phyloP scores from a whole-genome alignment of 2,797 vertebrate species.

The Lagodon rhomboides region DNA sequence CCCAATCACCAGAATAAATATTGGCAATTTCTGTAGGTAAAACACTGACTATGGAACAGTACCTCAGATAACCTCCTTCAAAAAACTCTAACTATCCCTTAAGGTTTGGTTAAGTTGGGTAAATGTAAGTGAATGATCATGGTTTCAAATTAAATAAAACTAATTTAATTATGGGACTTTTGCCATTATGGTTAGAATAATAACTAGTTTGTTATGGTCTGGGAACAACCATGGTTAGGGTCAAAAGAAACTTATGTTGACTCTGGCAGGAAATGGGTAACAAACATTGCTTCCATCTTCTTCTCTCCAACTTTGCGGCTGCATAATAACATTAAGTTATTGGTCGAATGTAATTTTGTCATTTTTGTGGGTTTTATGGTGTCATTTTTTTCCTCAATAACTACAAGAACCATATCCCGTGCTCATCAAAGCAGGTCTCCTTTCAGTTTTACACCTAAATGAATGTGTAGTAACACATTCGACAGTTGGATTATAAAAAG shows the following conservation, averaged over 20 bases:
- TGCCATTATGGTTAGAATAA: background rate
- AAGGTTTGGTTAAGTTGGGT: background rate
- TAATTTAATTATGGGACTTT: background rate
- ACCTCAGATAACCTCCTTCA: too few species aligned
- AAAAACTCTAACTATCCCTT: background rate
- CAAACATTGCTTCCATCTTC: background rate
- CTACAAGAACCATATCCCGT: background rate
- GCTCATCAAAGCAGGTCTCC: background rate
- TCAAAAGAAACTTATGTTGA: background rate
- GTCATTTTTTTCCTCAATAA: background rate
- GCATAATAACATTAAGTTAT: background rate
- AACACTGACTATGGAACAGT: too few species aligned
- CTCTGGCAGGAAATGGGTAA: background rate
- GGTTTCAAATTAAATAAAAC: background rate
- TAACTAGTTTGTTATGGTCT: background rate
- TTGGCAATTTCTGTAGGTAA: too few species aligned
- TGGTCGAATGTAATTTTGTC: too few species aligned
- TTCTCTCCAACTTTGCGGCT: background rate
- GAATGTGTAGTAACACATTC: too few species aligned
- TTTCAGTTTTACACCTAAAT: background rate
- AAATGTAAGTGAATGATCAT: background rate
- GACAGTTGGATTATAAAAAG: background rate
- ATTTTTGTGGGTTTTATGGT: too few species aligned
- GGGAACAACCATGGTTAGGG: background rate
- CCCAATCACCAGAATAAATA: too few species aligned